Evolutionary conservation across 2,113 vertebrate genomes (phyloP).

Genomic region (Rhineura floridana): DNA sequence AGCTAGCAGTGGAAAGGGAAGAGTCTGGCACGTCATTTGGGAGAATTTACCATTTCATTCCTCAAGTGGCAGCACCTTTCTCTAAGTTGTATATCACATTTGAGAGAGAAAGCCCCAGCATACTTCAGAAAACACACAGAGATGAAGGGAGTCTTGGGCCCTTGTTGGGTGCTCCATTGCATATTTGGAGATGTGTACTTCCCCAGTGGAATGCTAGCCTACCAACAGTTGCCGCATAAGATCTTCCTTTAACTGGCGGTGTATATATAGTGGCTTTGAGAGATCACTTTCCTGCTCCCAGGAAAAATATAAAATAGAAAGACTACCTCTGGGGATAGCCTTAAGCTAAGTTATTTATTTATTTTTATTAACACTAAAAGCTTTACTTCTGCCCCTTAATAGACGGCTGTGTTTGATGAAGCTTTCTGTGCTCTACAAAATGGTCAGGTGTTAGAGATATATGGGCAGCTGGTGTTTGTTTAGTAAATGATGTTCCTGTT

Average conservation of each 20-base stretch:
- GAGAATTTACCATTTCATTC: not conserved
- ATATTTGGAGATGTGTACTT: not conserved
- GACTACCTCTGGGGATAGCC: slow-evolving; percentile 34
- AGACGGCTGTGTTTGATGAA: slow-evolving; percentile 54
- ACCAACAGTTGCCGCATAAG: not conserved
- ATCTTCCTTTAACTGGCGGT: not conserved
- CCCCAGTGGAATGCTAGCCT: not conserved
- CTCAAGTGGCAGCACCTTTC: not conserved
- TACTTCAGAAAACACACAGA: not conserved
- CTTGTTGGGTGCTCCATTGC: not conserved
- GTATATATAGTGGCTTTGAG: not conserved
- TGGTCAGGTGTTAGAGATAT: slow-evolving; percentile 49
- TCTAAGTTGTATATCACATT: slow-evolving; percentile 2
- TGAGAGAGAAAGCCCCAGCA: slow-evolving; percentile 14
- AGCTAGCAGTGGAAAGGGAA: not conserved
- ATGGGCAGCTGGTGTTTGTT: slow-evolving; percentile 61
- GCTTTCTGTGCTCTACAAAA: slow-evolving; percentile 44
- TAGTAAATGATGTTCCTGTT: slow-evolving; percentile 63
- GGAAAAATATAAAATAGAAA: slow-evolving; percentile 27
- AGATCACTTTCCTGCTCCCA: slow-evolving; percentile 27
- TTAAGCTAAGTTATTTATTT: slow-evolving; percentile 25
- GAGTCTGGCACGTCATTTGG: not conserved
- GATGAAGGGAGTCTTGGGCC: too few species aligned
- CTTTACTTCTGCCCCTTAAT: slow-evolving; percentile 45
- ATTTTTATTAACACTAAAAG: slow-evolving; percentile 40